phyloP scores from a whole-genome alignment of 2,797 vertebrate genomes.

The Pipistrellus pipistrellus region DNA sequence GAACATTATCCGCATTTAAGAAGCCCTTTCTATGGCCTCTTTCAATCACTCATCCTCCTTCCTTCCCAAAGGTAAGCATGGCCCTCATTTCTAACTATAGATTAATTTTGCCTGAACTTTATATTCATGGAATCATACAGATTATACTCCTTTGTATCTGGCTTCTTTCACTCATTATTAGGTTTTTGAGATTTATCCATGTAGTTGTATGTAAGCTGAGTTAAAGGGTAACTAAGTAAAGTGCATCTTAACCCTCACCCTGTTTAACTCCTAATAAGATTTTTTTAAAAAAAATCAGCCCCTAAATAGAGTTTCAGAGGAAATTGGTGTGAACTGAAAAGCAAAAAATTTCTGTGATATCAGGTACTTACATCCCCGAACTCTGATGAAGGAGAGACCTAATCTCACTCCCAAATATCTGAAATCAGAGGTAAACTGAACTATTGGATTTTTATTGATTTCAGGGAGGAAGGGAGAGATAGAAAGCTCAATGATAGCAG shows the following conservation, averaged over 20 bases:
- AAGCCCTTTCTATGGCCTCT: neutral
- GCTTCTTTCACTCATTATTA: neutral
- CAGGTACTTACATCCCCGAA: neutral
- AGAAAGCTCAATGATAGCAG: too few relatives aligned
- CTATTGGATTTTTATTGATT: too few relatives aligned
- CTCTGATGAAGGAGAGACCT: neutral
- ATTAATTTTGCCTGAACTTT: conserved; percentile 1
- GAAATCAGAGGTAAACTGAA: conserved; percentile 9
- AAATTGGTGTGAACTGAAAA: neutral
- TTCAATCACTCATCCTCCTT: neutral
- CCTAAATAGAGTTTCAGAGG: neutral
- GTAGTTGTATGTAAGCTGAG: neutral
- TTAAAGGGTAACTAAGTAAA: neutral
- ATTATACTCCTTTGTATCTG: neutral
- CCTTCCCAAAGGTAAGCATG: neutral
- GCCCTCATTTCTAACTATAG: neutral
- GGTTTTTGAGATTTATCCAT: neutral
- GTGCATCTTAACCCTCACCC: neutral
- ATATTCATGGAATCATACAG: neutral
- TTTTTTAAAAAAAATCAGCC: neutral
- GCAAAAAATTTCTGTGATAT: conserved; percentile 31
- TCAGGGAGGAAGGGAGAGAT: too few relatives aligned
- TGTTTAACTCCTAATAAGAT: neutral
- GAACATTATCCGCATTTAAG: neutral
- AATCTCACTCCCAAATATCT: neutral